These are phyloP conservation scores for Heptranchias perlo DNA, from an alignment of 2,113 vertebrate species.

Conservation along the genomic window DNA sequence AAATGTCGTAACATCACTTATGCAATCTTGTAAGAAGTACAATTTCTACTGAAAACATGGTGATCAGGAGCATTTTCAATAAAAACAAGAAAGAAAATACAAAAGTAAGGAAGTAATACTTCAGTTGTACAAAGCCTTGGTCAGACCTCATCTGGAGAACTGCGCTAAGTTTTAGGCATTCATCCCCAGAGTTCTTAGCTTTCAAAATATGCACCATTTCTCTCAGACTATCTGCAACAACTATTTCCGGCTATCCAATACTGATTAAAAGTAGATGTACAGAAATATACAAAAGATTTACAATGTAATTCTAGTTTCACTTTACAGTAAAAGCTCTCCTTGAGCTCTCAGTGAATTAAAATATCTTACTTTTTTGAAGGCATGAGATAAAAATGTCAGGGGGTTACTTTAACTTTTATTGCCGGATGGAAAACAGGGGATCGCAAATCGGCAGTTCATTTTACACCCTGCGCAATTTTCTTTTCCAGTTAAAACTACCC, in stretches of 20 bases:
- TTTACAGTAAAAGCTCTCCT: not conserved
- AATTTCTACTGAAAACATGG: not conserved
- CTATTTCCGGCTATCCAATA: not conserved
- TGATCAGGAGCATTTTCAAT: not conserved
- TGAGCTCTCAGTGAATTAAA: not conserved
- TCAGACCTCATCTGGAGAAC: not conserved
- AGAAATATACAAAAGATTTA: not conserved
- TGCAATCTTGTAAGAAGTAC: not conserved
- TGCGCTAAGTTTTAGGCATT: not conserved
- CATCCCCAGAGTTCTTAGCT: not conserved
- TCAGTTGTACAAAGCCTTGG: not conserved
- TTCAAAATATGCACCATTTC: not conserved
- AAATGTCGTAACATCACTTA: not conserved
- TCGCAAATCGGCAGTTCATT: not conserved
- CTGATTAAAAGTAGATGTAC: not conserved
- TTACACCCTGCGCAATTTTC: not conserved
- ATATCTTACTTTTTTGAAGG: not conserved
- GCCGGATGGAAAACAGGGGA: not conserved
- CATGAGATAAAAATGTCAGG: not conserved
- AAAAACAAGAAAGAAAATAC: not conserved
- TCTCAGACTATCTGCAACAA: not conserved
- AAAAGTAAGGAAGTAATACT: not conserved
- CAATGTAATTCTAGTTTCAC: not conserved
- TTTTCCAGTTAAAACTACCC: not conserved
- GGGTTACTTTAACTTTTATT: not conserved